Evolutionary conservation across 2,113 vertebrate genomes (phyloP), one percentile per base, ranked within the genome.

Genomic region (Myxocyprinus asiaticus): DNA sequence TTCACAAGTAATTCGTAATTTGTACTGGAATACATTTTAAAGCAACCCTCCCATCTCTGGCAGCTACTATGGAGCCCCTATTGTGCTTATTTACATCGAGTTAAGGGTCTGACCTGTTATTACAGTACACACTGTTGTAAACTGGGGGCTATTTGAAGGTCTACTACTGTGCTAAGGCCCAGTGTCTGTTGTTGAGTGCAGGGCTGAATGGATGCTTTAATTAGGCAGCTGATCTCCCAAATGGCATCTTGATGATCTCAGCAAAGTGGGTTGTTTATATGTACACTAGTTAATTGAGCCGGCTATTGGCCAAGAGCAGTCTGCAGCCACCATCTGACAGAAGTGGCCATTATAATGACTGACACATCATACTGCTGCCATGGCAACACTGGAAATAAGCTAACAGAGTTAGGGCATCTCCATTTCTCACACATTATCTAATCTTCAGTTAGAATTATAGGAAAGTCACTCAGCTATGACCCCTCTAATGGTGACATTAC

Each of bases 201-300:
- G 78, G 78, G 87, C 80, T 72, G 85, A 84, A 85, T 9, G 15
- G 63, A 81, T 67, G 78, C 85, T 88, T 86, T 79, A 76, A 85
- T 87, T 77, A 77, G 68, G 79, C 69, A 45, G 44, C 12, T n/a
- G 51, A 47, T 44, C 58, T 12, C 6, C n/a, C 44, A 78, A 66
- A 14, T 44, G 71, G 66, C 7, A 42, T 55, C 11, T 72, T 86
- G 88, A 87, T 63, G 82, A 82, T 79, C 88, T 68, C 70, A 51
- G 73, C 82, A 90, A 87, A 85, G 69, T 53, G 11, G 42, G 69
- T 55, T 82, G 85, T 82, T 81, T 81, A 83, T 83, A 88, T 86
- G 84, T 63, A 85, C 77, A 84, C 68, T 78, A 84, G 59, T 45
- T 55, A 56, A 61, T 17, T 11, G 10, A 61, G 62, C 42, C 50